Base-by-base conservation (phyloP, 1,140 invertebrate genomes). In the Anastrepha obliqua region DNA sequence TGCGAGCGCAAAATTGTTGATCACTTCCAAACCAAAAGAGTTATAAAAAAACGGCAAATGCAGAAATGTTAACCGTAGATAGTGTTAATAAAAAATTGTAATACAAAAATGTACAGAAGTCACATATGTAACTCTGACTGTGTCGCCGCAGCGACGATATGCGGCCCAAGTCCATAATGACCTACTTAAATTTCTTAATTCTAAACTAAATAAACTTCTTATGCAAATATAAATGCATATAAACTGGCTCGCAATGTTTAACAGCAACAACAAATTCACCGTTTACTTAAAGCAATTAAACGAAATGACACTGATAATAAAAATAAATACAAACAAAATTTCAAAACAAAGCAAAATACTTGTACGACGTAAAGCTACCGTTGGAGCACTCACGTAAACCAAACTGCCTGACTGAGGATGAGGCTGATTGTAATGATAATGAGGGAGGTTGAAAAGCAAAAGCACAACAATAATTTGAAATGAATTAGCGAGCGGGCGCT, bases 251-350 rank as follows among this genome's bases (percentile, higher is more conserved):
- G 74, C 47, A 81, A 55, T 58, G n/a, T 17, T 17, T 5, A 81
- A n/a, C 20, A 81, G 44, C 47, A 74, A 74, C 70, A 74, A 47
- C 17, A 7, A 74, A n/a, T 15, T 7, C 11, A 58, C 3, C 11
- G 9, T n/a, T 81, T 81, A 81, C n/a, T 81, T 55, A 55, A 29
- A 55, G 74, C 44, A 81, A 81, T 81, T 81, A 81, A 81, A 20
- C n/a, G 20, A 55, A 81, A 81, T 81, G 47, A 20, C 74, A 55
- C 47, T 55, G 74, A 81, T 81, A 81, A 81, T 55, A 81, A 81
- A 81, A 81, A 81, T 81, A 81, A 81, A 81, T 81, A 81, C 51
- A 81, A 55, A 58, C 47, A 55, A 7, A 9, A 67, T 29, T 29
- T 55, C 17, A 13, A 17, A 74, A 29, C 4, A 62, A 62, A 62